Evolutionary conservation across 2,888 invertebrate species (phyloP), one percentile per base, ranked within the genome.

Genomic region (Minunthozetes semirufus): DNA sequence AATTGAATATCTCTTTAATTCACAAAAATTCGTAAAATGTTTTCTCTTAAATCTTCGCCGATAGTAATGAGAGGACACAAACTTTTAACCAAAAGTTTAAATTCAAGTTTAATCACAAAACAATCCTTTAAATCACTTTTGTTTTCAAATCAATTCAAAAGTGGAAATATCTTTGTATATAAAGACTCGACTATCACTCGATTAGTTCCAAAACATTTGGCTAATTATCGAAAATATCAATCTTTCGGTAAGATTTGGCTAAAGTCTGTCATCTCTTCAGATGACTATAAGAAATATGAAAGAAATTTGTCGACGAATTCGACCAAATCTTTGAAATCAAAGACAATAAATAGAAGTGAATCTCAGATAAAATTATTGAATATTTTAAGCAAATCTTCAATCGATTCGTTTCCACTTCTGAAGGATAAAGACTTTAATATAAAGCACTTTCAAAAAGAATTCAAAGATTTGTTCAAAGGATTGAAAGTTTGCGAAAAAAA

Each of bases 371-470:
- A 63, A 38, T 63, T 63, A 19, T 33, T 38, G 0, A 9, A 29
- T 38, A 63, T 63, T 38, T 3, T 38, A 4, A 33, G 27, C 19
- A 63, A 63, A 15, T 63, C 11, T 63, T 27, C 63, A n/a, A 63
- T 63, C 17, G 38, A 63, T 15, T 63, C 38, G 38, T 63, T 63
- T n/a, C 63, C 63, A n/a, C 63, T 63, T 22, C 38, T 63, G 38
- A 63, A 63, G n/a, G 33, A 63, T 2, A 38, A 63, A 38, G 19
- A 63, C 9, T 33, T 63, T 63, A 17, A 29, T 6, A 3, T 33
- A 38, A 63, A 29, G 9, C n/a, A 33, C 9, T 63, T 63, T 4
- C 9, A 29, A 63, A n/a, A 15, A 11, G n/a, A 38, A 9, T 3
- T 17, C 33, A 63, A 63, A 63, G 63, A 63, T 15, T 29, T 63